phyloP scores from a whole-genome alignment of 1,140 invertebrate species.

The Sycophila sp. region DNA sequence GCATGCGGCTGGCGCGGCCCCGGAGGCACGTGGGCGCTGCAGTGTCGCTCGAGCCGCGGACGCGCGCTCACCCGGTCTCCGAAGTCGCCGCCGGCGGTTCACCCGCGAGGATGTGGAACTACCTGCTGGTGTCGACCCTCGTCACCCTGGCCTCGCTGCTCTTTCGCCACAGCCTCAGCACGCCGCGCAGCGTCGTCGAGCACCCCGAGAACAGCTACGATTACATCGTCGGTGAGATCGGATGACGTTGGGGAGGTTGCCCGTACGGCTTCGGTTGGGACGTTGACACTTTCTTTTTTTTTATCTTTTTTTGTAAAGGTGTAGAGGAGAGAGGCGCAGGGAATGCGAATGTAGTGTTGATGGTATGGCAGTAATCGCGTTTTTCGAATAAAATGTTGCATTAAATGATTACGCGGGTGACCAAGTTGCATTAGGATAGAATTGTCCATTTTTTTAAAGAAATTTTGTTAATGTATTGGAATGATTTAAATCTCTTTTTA shows the following conservation, averaged over 20 bases:
- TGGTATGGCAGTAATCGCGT: too few species aligned
- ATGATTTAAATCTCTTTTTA: too few species aligned
- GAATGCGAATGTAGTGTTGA: too few species aligned
- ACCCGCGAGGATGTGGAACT: constrained; percentile 53
- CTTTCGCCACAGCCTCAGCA: constrained; percentile 51
- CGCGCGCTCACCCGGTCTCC: neutral
- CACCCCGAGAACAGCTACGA: constrained; percentile 53
- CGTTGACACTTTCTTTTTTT: neutral
- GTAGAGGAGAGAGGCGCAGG: too few species aligned
- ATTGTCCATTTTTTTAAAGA: too few species aligned
- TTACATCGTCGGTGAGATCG: constrained; percentile 59
- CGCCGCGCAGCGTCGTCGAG: constrained; percentile 55
- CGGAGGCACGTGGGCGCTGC: neutral
- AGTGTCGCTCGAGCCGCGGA: neutral
- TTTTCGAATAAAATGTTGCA: too few species aligned
- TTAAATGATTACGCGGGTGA: too few species aligned
- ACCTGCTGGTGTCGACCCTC: constrained; percentile 49
- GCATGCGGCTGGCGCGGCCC: constrained; percentile 3
- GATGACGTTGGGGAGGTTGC: neutral
- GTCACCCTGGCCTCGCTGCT: constrained; percentile 52
- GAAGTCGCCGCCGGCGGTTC: neutral
- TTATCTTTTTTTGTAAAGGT: too few species aligned
- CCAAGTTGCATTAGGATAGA: too few species aligned
- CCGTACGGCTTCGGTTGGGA: too few species aligned
- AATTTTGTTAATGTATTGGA: too few species aligned